A percentile compares a stretch with the other conserved stretches of the same genome.
phyloP scores from a whole-genome alignment of 2,888 invertebrate species.

The Flexamia atlantica region DNA sequence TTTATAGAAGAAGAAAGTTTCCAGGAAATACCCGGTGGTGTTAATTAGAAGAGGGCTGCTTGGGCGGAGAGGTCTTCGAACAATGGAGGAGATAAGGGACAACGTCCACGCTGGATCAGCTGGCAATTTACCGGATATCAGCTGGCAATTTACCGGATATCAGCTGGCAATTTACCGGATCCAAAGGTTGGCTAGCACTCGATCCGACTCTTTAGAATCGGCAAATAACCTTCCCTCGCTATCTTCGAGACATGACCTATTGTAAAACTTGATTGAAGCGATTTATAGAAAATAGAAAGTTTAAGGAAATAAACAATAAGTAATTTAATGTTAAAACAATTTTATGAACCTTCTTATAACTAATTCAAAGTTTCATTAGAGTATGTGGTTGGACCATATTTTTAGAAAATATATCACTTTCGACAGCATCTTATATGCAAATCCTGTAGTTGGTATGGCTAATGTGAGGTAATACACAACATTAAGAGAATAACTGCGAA shows the following conservation, averaged over 20 bases:
- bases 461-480: too few species aligned
- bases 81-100: conserved; percentile 37
- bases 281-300: too few species aligned
- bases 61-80: neutral
- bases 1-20: too few species aligned
- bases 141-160: conserved; percentile 40
- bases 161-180: conserved; percentile 30
- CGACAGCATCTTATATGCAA: too few species aligned
- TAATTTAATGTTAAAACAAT: too few species aligned
- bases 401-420: too few species aligned
- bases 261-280: neutral
- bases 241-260: neutral
- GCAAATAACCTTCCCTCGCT: neutral
- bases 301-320: too few species aligned
- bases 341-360: too few species aligned
- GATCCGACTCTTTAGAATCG: conserved; percentile 31
- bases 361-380: too few species aligned
- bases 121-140: conserved; percentile 38
- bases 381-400: too few species aligned
- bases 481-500: too few species aligned
- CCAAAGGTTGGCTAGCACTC: conserved; percentile 7
- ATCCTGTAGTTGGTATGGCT: too few species aligned
- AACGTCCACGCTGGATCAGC: conserved; percentile 16
- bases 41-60: neutral
- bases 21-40: neutral